Conservation (phyloP, 1,140 invertebrate genomes). For the Lutraria rhynchaena region DNA sequence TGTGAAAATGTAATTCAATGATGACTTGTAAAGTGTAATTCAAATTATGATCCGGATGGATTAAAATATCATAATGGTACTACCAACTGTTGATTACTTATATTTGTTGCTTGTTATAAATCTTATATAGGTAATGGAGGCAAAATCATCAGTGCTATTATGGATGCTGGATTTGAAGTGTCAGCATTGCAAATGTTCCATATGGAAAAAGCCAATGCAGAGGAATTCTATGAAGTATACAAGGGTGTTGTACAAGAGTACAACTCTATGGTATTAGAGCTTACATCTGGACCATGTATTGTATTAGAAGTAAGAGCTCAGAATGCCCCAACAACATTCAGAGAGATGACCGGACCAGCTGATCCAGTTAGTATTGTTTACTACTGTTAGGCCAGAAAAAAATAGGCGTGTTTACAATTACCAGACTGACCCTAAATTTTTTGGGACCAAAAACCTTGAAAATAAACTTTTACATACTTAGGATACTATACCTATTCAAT, state of each 20-base stretch:
- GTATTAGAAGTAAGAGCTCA: conserved; percentile 91
- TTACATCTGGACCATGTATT: conserved; percentile 92
- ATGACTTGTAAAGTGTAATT: too few relatives aligned
- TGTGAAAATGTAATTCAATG: too few relatives aligned
- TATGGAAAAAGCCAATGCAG: conserved; percentile 90
- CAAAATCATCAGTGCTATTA: conserved; percentile 89
- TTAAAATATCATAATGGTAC: too few relatives aligned
- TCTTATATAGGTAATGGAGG: conserved; percentile 84
- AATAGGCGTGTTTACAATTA: too few relatives aligned
- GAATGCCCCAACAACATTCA: conserved; percentile 88
- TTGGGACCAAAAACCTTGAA: too few relatives aligned
- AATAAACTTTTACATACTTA: too few relatives aligned
- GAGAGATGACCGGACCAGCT: conserved; percentile 92
- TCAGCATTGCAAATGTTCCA: conserved; percentile 88
- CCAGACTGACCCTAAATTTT: too few relatives aligned
- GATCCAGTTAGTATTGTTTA: conserved; percentile 88
- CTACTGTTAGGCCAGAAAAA: too few relatives aligned
- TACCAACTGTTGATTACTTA: too few relatives aligned
- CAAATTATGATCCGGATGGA: too few relatives aligned
- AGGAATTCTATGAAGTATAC: conserved; percentile 97
- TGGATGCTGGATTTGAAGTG: conserved; percentile 89
- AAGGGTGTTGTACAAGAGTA: conserved; percentile 84
- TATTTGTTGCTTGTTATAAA: too few relatives aligned
- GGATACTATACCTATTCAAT: too few relatives aligned
- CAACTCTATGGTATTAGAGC: conserved; percentile 88